phyloP scores from a whole-genome alignment of 2,113 vertebrate species.

The Fulica atra region DNA sequence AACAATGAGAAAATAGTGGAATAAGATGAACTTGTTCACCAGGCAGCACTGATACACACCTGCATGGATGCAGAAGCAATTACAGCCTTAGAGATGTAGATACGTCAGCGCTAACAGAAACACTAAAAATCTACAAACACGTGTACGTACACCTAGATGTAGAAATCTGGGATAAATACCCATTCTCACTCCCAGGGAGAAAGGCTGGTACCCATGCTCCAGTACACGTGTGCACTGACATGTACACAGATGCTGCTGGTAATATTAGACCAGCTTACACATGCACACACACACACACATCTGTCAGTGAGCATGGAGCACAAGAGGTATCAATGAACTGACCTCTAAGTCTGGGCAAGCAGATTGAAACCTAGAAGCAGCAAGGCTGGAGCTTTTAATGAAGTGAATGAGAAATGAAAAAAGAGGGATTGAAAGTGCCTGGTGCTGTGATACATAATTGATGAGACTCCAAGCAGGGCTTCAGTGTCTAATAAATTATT shows the following conservation, averaged over 20 bases:
- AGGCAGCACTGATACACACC: not conserved
- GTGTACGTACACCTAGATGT: rapidly evolving
- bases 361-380: not conserved
- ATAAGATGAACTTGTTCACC: not conserved
- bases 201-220: not conserved
- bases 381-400: constrained; percentile 47
- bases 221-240: not conserved
- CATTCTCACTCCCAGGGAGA: too few species aligned
- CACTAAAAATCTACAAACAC: not conserved
- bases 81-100: not conserved
- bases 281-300: not conserved
- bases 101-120: not conserved
- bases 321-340: not conserved
- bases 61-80: not conserved
- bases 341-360: not conserved
- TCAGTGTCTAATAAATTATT: constrained; percentile 83
- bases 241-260: not conserved
- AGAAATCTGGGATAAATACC: not conserved
- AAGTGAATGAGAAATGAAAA: constrained; percentile 59
- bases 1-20: not conserved
- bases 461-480: constrained; percentile 75
- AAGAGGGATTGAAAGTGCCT: constrained; percentile 66
- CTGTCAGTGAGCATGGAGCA: not conserved
- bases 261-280: not conserved
- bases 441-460: constrained; percentile 75